phyloP scores from a whole-genome alignment of 2,113 vertebrate genomes.

The Saiga tatarica region DNA sequence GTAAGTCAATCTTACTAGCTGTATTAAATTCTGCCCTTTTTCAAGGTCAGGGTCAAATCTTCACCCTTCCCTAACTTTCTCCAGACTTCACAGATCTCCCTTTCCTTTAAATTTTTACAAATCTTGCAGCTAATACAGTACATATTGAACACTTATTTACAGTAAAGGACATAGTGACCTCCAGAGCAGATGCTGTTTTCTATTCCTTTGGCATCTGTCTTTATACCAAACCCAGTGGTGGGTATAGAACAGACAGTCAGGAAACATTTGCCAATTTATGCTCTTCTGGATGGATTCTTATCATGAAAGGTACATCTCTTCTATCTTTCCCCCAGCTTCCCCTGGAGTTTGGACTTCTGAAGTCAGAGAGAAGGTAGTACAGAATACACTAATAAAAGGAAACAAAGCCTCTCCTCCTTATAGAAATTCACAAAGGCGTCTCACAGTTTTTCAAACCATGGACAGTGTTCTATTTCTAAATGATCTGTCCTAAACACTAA shows the following conservation, averaged over 20 bases:
- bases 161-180: neutral
- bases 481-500: neutral
- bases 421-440: neutral
- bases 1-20: neutral
- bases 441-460: neutral
- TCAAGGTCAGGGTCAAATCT: neutral
- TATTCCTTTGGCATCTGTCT: neutral
- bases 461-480: neutral
- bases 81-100: neutral
- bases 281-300: neutral
- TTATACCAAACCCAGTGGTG: neutral
- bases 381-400: neutral
- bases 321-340: neutral
- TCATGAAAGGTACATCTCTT: neutral
- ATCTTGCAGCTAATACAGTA: neutral
- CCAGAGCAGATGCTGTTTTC: neutral
- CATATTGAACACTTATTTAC: neutral
- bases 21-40: neutral
- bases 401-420: neutral
- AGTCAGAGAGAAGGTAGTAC: neutral
- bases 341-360: neutral
- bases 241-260: neutral
- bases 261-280: neutral
- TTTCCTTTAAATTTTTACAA: slow-evolving; percentile 15
- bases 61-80: neutral